Evolutionary conservation across 1,140 invertebrate genomes (phyloP).

Genomic region (Laupala kohalensis): DNA sequence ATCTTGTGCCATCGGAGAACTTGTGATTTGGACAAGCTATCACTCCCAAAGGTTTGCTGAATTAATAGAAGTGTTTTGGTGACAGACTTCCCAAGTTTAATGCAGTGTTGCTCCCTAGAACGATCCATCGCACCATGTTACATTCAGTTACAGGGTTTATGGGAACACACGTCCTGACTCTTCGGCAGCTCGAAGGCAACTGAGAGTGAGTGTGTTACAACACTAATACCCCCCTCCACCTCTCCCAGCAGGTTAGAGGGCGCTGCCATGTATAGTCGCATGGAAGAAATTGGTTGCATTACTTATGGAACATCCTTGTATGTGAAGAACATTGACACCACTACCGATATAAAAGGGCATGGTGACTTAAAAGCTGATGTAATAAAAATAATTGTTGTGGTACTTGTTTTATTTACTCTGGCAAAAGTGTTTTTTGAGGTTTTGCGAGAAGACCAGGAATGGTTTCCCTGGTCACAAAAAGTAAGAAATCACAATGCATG

Average conservation of each 20-base stretch:
- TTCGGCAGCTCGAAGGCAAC: not conserved
- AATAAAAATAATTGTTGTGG: no score
- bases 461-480: no score
- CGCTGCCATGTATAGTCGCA: not conserved
- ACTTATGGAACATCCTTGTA: not conserved
- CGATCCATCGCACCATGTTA: not conserved
- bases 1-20: not conserved
- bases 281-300: not conserved
- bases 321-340: no score
- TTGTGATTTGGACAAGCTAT: slow-evolving; percentile 2
- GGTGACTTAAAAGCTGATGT: no score
- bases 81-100: not conserved
- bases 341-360: no score
- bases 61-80: not conserved
- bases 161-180: not conserved
- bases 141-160: no score
- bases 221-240: not conserved
- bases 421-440: no score
- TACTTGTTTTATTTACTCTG: no score
- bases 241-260: not conserved
- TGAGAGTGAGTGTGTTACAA: not conserved
- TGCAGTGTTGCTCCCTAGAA: not conserved
- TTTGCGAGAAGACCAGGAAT: no score
- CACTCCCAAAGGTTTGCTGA: not conserved
- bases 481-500: no score